phyloP scores from a whole-genome alignment of 2,113 vertebrate species.

The Gracilinanus agilis region DNA sequence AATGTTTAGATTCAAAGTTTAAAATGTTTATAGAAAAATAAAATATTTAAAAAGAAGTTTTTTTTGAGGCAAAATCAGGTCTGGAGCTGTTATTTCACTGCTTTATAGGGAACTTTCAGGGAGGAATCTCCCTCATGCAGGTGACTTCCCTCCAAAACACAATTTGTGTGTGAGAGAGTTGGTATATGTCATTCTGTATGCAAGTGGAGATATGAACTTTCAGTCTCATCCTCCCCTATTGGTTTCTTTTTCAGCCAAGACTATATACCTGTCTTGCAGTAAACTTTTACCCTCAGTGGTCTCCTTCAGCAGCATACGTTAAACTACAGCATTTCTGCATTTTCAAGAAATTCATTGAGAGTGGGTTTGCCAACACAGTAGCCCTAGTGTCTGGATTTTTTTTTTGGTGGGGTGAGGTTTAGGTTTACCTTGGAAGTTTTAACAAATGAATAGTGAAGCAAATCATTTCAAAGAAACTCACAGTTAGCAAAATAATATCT shows the following conservation, averaged over 20 bases:
- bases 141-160: background rate
- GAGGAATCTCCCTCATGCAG: background rate
- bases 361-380: background rate
- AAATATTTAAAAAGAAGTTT: background rate
- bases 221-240: background rate
- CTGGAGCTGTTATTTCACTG: background rate
- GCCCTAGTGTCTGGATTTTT: background rate
- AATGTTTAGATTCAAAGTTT: background rate
- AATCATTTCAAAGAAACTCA: conserved; percentile 3
- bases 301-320: background rate
- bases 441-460: background rate
- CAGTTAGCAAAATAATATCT: background rate
- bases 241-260: background rate
- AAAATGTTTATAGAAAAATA: background rate
- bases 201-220: background rate
- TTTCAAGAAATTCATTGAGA: background rate
- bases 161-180: background rate
- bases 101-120: background rate
- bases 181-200: background rate
- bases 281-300: background rate
- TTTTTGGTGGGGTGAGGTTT: background rate
- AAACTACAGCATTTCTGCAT: background rate
- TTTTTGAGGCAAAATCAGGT: background rate
- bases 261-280: background rate
- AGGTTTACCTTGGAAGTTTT: conserved; percentile 17